A percentile compares a stretch with the other conserved stretches of the same genome.
Conservation (phyloP, 2,797 vertebrate species). For the Rhynchotus rufescens region DNA sequence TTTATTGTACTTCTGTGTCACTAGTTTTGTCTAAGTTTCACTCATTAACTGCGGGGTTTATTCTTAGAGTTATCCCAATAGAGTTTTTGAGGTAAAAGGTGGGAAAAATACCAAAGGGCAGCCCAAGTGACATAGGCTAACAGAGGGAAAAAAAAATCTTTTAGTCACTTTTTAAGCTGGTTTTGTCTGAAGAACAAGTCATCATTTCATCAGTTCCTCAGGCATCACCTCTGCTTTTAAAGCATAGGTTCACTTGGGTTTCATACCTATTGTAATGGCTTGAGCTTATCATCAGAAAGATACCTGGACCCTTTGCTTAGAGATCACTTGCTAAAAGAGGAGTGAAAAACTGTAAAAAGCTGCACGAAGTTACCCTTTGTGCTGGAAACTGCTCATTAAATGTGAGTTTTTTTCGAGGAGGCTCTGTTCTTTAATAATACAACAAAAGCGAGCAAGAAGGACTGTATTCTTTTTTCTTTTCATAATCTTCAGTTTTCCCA, state of each 20-base stretch:
- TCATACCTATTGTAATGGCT: not conserved
- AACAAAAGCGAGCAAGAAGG: not conserved
- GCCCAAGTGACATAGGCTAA: not conserved
- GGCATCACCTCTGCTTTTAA: not conserved
- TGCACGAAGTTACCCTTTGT: not conserved
- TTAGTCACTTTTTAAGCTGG: not conserved
- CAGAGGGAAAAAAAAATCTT: too few relatives aligned
- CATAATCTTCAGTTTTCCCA: not conserved
- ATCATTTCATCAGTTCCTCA: not conserved
- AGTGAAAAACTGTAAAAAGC: not conserved
- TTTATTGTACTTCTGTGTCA: not conserved
- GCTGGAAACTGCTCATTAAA: not conserved
- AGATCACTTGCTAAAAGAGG: not conserved
- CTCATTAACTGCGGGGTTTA: not conserved
- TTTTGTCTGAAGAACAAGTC: not conserved
- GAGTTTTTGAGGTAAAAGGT: conserved; percentile 57
- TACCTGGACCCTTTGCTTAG: not conserved
- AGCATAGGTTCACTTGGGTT: not conserved
- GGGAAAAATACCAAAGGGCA: not conserved
- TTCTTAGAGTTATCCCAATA: not conserved
- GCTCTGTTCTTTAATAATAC: not conserved
- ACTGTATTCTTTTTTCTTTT: not conserved
- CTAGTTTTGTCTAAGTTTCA: not conserved
- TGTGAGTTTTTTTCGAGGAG: not conserved
- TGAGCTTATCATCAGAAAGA: not conserved